Conservation (phyloP, 2,113 vertebrate genomes). For the Notothenia rossii region DNA sequence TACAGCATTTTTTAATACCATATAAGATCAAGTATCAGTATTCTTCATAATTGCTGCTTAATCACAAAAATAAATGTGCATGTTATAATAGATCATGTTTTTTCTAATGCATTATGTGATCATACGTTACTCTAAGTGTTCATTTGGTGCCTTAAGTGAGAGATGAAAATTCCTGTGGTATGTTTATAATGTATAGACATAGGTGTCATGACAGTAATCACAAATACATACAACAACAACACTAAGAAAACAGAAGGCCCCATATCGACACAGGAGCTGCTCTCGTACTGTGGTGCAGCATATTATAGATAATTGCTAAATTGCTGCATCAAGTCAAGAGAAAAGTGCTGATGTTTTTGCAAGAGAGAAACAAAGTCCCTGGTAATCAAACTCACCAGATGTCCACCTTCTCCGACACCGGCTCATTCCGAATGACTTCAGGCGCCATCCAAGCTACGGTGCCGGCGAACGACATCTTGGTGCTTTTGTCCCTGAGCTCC, state of each 20-base stretch:
- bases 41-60: too few species aligned
- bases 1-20: too few species aligned
- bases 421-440: conserved; percentile 97
- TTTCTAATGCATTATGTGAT: too few species aligned
- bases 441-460: conserved; percentile 99
- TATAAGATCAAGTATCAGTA: too few species aligned
- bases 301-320: conserved; percentile 7
- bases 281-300: not conserved
- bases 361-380: not conserved
- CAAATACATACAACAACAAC: not conserved
- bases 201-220: not conserved
- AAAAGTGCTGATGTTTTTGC: not conserved
- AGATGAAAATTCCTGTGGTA: too few species aligned
- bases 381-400: conserved; percentile 89
- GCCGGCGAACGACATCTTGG: conserved; percentile 99
- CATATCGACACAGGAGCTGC: not conserved
- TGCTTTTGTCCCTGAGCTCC: conserved; percentile 98
- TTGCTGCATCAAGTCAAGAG: not conserved
- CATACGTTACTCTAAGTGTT: too few species aligned
- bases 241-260: too few species aligned
- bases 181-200: too few species aligned
- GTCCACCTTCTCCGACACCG: conserved; percentile 98
- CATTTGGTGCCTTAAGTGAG: too few species aligned
- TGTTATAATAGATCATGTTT: too few species aligned
- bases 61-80: too few species aligned